These are phyloP conservation scores for Eupithecia exiguata DNA, from an alignment of 2,888 invertebrate species.

Conservation along the genomic window DNA sequence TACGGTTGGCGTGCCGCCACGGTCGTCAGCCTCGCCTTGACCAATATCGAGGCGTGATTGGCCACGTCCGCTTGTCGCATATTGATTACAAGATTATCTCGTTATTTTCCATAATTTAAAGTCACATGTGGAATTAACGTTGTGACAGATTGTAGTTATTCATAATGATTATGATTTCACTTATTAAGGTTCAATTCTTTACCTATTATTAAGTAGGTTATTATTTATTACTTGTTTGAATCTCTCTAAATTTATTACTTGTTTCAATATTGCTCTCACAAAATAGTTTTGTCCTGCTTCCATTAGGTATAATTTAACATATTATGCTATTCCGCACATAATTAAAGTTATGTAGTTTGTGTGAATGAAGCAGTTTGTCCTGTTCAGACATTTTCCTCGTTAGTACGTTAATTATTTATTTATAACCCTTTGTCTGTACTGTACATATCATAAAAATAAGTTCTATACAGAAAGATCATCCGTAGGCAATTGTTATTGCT, in stretches of 20 bases:
- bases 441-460: not conserved
- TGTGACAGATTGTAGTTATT: conserved; percentile 13
- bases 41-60: conserved; percentile 71
- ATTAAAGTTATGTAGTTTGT: not conserved
- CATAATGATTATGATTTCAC: not conserved
- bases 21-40: conserved; percentile 79
- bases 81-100: conserved; percentile 62
- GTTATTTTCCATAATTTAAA: conserved; percentile 56
- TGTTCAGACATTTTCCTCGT: not conserved
- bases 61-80: conserved; percentile 67
- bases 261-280: not conserved
- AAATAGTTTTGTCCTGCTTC: not conserved
- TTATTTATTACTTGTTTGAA: not conserved
- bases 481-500: too few species aligned
- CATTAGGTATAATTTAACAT: not conserved
- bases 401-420: not conserved
- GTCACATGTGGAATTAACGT: conserved; percentile 30
- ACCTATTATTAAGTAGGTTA: not conserved
- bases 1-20: conserved; percentile 75
- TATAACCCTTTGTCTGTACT: not conserved
- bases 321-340: not conserved
- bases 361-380: not conserved
- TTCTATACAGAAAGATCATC: not conserved
- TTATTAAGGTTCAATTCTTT: not conserved
- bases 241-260: not conserved